Conservation (phyloP, 2,113 vertebrate genomes). For the Aplodontia rufa region DNA sequence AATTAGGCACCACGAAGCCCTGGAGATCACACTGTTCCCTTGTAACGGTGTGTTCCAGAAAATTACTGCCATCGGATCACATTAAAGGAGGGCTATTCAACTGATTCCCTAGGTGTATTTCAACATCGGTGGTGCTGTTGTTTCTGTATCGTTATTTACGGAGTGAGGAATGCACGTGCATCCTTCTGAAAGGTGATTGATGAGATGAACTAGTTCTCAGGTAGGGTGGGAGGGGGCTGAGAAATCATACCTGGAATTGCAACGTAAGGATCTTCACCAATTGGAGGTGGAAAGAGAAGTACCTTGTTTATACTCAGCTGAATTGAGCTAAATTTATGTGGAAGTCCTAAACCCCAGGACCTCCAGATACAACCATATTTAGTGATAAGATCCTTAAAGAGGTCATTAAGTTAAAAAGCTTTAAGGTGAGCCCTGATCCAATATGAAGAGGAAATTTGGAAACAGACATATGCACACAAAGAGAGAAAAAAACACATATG, state of each 20-base stretch:
- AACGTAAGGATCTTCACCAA: not conserved
- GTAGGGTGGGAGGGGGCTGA: not conserved
- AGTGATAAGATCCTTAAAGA: not conserved
- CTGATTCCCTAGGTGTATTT: conserved; percentile 67
- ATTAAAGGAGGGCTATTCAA: conserved; percentile 71
- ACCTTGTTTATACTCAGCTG: not conserved
- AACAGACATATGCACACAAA: not conserved
- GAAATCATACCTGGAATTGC: not conserved
- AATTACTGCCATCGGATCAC: conserved; percentile 77
- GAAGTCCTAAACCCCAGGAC: not conserved
- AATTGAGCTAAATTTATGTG: not conserved
- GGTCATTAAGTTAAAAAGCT: not conserved
- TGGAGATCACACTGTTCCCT: conserved; percentile 71
- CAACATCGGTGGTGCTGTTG: not conserved
- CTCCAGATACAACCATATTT: not conserved
- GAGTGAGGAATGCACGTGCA: rapidly evolving
- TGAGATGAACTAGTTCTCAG: not conserved
- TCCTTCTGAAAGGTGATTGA: not conserved
- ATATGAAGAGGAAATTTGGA: not conserved
- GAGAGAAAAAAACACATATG: too few relatives aligned
- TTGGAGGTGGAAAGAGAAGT: not conserved
- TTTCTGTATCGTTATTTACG: conserved; percentile 19
- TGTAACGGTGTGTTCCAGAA: conserved; percentile 75
- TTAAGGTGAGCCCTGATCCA: not conserved
- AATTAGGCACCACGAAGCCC: conserved; percentile 79